phyloP scores from a whole-genome alignment of 2,888 invertebrate genomes.

The Criorhina ranunculi region DNA sequence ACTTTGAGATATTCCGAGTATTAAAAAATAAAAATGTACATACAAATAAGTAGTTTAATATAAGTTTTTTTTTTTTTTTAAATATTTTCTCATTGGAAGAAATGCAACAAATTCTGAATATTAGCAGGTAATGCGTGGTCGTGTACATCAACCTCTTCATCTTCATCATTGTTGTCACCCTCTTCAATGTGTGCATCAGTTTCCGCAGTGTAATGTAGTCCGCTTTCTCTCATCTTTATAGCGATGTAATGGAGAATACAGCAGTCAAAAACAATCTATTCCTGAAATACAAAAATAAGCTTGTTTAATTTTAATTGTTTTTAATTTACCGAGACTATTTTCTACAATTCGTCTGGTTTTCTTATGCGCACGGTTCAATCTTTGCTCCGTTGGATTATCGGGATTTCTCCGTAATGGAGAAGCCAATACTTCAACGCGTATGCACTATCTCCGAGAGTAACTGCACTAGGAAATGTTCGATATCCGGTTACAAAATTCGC shows the following conservation, averaged over 20 bases:
- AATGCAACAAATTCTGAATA: not conserved
- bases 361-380: too few species aligned
- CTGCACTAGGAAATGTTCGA: too few species aligned
- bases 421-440: too few species aligned
- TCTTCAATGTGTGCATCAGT: not conserved
- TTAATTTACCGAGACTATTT: too few species aligned
- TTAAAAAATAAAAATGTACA: slow-evolving; percentile 4
- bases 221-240: not conserved
- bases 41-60: slow-evolving; percentile 4
- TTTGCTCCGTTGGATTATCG: too few species aligned
- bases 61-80: too few species aligned
- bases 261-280: not conserved
- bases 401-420: too few species aligned
- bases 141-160: not conserved
- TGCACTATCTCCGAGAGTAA: too few species aligned
- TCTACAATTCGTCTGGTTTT: too few species aligned
- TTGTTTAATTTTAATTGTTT: not conserved
- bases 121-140: not conserved
- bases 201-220: not conserved
- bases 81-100: not conserved
- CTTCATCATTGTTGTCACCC: too few species aligned
- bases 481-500: not conserved
- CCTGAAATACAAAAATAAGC: not conserved
- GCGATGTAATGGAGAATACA: not conserved
- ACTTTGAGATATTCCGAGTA: not conserved